A percentile compares a stretch with the other conserved stretches of the same genome.
phyloP scores from a whole-genome alignment of 1,140 invertebrate species.

The Orussus abietinus region DNA sequence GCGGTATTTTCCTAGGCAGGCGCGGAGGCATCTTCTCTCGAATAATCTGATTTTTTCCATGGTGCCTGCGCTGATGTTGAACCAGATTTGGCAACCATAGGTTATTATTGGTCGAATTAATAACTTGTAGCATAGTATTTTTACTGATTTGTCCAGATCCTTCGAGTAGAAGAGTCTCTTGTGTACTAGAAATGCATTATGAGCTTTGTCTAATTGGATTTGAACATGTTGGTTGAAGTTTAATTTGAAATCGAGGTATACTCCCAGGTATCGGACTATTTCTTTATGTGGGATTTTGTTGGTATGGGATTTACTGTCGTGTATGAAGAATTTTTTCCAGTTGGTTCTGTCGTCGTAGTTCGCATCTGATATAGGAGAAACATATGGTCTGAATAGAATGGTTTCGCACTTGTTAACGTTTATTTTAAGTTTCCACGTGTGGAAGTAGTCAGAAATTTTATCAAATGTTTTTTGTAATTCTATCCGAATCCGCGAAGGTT shows the following conservation, averaged over 20 bases:
- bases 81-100: conserved; percentile 12
- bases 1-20: conserved; percentile 7
- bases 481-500: background rate
- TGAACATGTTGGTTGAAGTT: no score
- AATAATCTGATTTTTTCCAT: conserved; percentile 14
- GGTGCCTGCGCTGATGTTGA: background rate
- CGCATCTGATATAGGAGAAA: background rate
- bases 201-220: background rate
- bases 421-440: background rate
- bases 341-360: background rate
- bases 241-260: conserved; percentile 2
- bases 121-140: conserved; percentile 14
- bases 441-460: no score
- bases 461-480: no score
- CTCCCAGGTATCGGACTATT: background rate
- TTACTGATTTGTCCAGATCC: conserved; percentile 1
- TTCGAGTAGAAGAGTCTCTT: conserved; percentile 12
- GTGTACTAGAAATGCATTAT: background rate
- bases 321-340: background rate
- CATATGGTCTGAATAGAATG: background rate
- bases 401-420: background rate
- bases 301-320: background rate
- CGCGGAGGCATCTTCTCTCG: conserved; percentile 14
- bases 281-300: background rate
- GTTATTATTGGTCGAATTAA: conserved; percentile 10